Base-by-base conservation (phyloP, 2,113 vertebrate genomes). In the Potamarius usumacintae region DNA sequence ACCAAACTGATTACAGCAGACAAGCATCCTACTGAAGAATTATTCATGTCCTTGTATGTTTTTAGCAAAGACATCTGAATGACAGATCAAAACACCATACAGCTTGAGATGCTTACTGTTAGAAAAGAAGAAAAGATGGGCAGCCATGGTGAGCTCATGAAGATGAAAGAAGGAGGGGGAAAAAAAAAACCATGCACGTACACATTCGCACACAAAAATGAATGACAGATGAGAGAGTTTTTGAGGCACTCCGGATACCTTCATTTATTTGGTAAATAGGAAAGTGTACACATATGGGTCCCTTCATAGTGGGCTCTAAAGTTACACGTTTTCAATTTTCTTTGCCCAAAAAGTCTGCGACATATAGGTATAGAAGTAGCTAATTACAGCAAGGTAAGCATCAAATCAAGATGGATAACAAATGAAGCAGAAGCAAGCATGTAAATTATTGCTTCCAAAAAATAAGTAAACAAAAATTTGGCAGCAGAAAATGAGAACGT, bases 171-270 rank as follows among this genome's bases (percentile, higher is more conserved):
- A n/a, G 15, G 34, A 57, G 20, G 15, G 12, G 14, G 8, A 22
- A 14, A 72, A 4, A 53, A 6, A 30, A 27, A 69, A 11, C 6
- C 55, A 85, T 50, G 55, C 27, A 34, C n/a, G 67, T 90, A 69
- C 88, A 25, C 69, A 25, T 50, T 62, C 1, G 30, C 82, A 50
- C 30, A 52, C 2, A 88, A 86, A 71, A 92, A 89, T 77, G 82
- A 89, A 78, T 90, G 85, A 92, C 86, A 91, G 65, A 93, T 89
- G 93, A 93, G 93, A 89, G 92, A 89, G 92, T 95, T 92, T 95
- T 96, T 96, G 94, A 96, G 97, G 96, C 96, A 97, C 96, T 98
- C 97, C 96, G 91, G 96, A 97, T 95, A 96, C 96, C 95, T 95
- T 97, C 93, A 95, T 97, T 98, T 97, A 97, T 97, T 95, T 94